Base-by-base conservation (phyloP, 1,140 invertebrate species). In the Papilio polytes region DNA sequence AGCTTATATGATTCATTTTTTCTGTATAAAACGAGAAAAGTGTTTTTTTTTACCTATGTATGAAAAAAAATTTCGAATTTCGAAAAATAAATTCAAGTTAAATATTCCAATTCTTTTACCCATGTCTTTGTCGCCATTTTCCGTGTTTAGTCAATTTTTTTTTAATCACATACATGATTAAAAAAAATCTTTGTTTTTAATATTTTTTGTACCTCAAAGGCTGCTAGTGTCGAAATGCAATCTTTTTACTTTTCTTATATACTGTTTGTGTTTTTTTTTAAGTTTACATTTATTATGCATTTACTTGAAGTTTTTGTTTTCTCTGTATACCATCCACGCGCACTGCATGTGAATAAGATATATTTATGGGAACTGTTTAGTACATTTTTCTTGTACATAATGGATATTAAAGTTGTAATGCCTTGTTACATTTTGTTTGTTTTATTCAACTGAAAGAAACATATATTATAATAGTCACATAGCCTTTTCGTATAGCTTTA, bases 321-420 rank as follows among this genome's bases (percentile, higher is more conserved):
- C 31, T 80, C 53, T 78, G 36, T 84, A 44, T 78, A 41, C n/a
- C 6, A 46, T 78, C 77, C 77, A 46, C 77, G 76, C 76, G 77
- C 81, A 78, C 41, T 18, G 22, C 84, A 77, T 83, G 79, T 82
- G 80, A 59, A 44, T 72, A 41, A 73, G 56, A 36, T 84, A 70
- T 85, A 79, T 77, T 74, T 84, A 82, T 84, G 77, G 85, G 81
- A 85, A 81, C 77, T 79, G 85, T 86, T 85, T 85, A 84, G 78
- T 87, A 82, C 82, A 84, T 79, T 83, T 84, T 88, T 89, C 82
- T 87, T 91, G 87, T 89, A 87, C 85, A 86, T 91, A 70, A 26
- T 70, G 89, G 83, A 88, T 90, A 91, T 91, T 93, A 92, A 92
- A 91, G 84, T 88, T 90, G 83, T 89, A 89, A 89, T 89, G 79